Evolutionary conservation across 2,797 vertebrate genomes (phyloP).

Genomic region (Syngnathus acus): DNA sequence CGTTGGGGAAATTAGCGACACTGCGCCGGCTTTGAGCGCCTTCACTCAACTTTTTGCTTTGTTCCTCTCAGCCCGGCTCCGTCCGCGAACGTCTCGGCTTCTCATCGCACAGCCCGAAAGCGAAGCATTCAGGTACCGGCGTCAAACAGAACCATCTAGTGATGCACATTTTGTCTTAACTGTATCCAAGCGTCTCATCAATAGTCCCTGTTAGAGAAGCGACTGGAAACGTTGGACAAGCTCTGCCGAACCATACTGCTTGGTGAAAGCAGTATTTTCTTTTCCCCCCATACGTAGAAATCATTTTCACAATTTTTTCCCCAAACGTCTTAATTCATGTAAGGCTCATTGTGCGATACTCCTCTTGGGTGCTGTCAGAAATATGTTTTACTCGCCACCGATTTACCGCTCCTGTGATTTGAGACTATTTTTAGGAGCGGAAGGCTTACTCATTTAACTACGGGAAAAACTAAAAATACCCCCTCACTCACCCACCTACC

Average conservation of each 20-base stretch:
- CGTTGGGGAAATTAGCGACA: background rate
- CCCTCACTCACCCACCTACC: conserved; percentile 30
- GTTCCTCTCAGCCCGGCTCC: conserved; percentile 71
- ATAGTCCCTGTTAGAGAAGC: background rate
- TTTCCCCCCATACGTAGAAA: no score
- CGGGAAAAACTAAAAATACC: conserved; percentile 70
- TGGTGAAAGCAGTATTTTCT: background rate
- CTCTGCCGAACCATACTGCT: background rate
- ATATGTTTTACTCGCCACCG: conserved; percentile 61
- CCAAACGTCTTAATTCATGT: conserved; percentile 8
- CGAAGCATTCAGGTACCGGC: conserved; percentile 80
- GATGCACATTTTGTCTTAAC: background rate
- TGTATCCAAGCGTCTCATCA: background rate
- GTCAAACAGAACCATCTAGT: background rate
- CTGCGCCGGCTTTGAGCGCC: background rate
- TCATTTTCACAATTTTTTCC: background rate
- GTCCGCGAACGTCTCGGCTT: conserved; percentile 82
- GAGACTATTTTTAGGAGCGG: conserved; percentile 68
- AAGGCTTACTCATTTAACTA: conserved; percentile 67
- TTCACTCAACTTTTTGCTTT: conserved; percentile 16
- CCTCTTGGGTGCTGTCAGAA: conserved; percentile 54
- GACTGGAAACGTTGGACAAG: background rate
- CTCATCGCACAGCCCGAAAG: conserved; percentile 70
- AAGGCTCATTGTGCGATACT: conserved; percentile 37
- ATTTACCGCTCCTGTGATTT: conserved; percentile 69